Evolutionary conservation across 2,888 invertebrate species (phyloP).

Genomic region (Abscondita cerata): DNA sequence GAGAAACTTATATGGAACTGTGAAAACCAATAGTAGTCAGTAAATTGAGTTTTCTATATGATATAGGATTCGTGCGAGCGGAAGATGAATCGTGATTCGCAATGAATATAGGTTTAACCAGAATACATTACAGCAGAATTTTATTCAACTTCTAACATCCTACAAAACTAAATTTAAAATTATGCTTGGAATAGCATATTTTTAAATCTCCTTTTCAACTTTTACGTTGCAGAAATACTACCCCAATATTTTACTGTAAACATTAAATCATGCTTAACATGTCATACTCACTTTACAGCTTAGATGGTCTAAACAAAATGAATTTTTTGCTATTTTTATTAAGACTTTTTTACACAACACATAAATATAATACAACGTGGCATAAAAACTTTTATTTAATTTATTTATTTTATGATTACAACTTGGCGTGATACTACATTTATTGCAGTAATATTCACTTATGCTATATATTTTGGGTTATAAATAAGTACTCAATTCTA

Average conservation of each 20-base stretch:
- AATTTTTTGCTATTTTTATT: background rate
- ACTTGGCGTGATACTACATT: too few relatives aligned
- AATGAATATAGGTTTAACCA: constrained; percentile 36
- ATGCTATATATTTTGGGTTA: too few relatives aligned
- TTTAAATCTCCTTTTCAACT: constrained; percentile 12
- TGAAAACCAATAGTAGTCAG: constrained; percentile 45
- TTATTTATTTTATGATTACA: too few relatives aligned
- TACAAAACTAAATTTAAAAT: constrained; percentile 12
- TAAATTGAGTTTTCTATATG: constrained; percentile 49
- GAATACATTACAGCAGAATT: constrained; percentile 18
- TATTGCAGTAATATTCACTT: too few relatives aligned
- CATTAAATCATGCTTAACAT: constrained; percentile 8
- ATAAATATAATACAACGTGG: too few relatives aligned
- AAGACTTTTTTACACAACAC: too few relatives aligned
- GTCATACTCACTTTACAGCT: constrained; percentile 3
- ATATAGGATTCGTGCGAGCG: constrained; percentile 44
- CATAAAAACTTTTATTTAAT: too few relatives aligned
- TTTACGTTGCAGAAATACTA: background rate
- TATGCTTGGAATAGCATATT: constrained; percentile 14
- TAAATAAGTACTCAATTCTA: too few relatives aligned
- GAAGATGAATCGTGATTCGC: constrained; percentile 45
- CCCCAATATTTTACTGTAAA: constrained; percentile 1
- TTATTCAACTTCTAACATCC: constrained; percentile 23
- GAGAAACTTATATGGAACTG: constrained; percentile 39
- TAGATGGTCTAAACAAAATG: background rate